These are phyloP conservation scores for Microcebus griseorufus DNA, from an alignment of 2,113 vertebrate genomes.

Conservation along the genomic window DNA sequence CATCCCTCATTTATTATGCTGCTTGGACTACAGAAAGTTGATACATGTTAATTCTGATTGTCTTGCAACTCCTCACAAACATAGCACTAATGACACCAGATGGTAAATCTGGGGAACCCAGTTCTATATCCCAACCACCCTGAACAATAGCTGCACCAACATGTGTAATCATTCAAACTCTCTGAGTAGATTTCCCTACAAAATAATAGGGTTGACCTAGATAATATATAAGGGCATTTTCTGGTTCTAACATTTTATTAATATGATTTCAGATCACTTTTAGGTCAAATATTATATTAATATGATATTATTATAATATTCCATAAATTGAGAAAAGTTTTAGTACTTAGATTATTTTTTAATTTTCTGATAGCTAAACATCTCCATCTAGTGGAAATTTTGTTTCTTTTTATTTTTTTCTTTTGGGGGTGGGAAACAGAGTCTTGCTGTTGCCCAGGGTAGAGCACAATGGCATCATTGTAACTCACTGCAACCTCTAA, in stretches of 20 bases:
- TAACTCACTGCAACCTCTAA: no score
- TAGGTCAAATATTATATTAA: conserved; percentile 1
- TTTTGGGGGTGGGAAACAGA: no score
- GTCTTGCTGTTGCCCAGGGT: no score
- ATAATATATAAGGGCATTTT: background rate
- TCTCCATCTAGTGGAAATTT: conserved; percentile 73
- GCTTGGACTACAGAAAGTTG: background rate
- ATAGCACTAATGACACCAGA: background rate
- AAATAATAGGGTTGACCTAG: background rate
- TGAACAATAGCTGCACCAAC: background rate
- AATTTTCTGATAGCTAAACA: conserved; percentile 61
- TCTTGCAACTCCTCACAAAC: background rate
- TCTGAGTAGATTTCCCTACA: background rate
- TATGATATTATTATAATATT: conserved; percentile 26
- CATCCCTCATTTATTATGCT: background rate
- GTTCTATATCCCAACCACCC: background rate
- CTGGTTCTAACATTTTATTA: background rate
- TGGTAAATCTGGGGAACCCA: background rate
- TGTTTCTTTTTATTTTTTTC: no score
- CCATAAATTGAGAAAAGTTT: background rate
- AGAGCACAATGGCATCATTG: no score
- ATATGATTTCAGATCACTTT: background rate
- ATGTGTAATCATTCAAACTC: background rate
- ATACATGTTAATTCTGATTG: background rate
- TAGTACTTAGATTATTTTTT: background rate